Base-by-base conservation (phyloP, 2,797 vertebrate species). In the Coranthus polyacanthus region DNA sequence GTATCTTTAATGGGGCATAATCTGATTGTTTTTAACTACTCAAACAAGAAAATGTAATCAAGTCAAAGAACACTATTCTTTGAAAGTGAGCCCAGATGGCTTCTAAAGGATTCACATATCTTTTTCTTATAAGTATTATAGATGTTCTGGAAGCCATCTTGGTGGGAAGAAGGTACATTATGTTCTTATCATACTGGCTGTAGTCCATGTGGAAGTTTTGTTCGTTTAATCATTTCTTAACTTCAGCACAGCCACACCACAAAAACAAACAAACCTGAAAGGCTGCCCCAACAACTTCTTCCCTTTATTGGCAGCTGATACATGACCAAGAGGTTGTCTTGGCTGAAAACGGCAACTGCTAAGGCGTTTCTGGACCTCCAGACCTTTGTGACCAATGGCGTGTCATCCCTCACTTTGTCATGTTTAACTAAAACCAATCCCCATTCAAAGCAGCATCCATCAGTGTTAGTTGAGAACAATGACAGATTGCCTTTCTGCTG, bases 401-500 rank as follows among this genome's bases (percentile, higher is more conserved):
- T 92, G 92, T 95, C 92, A 95, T 96, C 92, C 94, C 93, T 95
- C 93, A 94, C 92, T 96, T 94, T 95, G 92, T 95, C 94, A 96
- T 95, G 93, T 94, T 97, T 96, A 96, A 96, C 93, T 94, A 94
- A 96, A 96, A 95, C 95, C 95, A 94, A 95, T 95, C 93, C 82
- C 87, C 87, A 92, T 94, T 93, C 92, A 94, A 91, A 94, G 83
- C 88, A 81, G 84, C 94, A 96, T 96, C 95, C 93, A 96, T 98
- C 95, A 97, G 88, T 91, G 91, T 93, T 95, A 92, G 89, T 87
- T 91, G 81, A 87, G 89, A 94, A 92, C 91, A 94, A 93, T 94
- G 93, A 94, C 93, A 94, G 91, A 94, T 93, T 92, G 91, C 90
- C 81, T 94, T 92, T 91, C 88, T 80, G 85, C 84, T 44, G 81